A percentile compares a stretch with the other conserved stretches of the same genome.
These are phyloP conservation scores for Heloderma charlesbogerti DNA, from an alignment of 2,113 vertebrate genomes.

Conservation along the genomic window DNA sequence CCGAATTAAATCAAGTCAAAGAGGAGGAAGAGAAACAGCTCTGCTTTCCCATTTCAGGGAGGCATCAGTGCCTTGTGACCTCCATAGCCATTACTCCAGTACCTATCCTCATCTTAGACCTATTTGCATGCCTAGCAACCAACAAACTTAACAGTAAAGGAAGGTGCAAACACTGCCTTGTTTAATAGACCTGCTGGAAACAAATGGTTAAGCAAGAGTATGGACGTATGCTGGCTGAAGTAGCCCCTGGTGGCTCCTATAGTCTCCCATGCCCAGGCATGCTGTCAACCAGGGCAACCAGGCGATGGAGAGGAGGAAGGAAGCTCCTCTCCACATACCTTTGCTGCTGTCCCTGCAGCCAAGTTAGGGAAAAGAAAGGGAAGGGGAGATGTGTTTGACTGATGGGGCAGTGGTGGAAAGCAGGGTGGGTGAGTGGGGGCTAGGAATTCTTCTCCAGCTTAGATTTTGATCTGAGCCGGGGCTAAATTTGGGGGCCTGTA, in stretches of 20 bases:
- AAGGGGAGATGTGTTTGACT: not conserved
- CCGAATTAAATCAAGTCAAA: not conserved
- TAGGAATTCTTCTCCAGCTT: not conserved
- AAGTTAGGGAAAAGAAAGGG: not conserved
- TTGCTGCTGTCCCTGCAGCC: not conserved
- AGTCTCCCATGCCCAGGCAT: not conserved
- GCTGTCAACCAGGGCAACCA: not conserved
- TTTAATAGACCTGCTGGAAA: not conserved
- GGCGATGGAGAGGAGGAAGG: not conserved
- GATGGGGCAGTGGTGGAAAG: not conserved
- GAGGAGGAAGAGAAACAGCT: not conserved
- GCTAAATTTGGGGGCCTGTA: not conserved
- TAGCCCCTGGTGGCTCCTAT: not conserved
- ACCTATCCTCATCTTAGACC: not conserved
- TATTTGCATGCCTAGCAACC: not conserved
- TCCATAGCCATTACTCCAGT: not conserved
- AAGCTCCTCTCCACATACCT: not conserved
- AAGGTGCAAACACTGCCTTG: not conserved
- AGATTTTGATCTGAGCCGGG: not conserved
- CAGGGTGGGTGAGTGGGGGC: too few species aligned
- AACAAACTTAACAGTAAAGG: not conserved
- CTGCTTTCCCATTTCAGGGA: not conserved
- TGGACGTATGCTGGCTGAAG: not conserved
- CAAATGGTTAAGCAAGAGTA: not conserved
- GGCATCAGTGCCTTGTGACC: not conserved